phyloP scores from a whole-genome alignment of 92 coral and sea anemone species.

The Phenganax subtilis region DNA sequence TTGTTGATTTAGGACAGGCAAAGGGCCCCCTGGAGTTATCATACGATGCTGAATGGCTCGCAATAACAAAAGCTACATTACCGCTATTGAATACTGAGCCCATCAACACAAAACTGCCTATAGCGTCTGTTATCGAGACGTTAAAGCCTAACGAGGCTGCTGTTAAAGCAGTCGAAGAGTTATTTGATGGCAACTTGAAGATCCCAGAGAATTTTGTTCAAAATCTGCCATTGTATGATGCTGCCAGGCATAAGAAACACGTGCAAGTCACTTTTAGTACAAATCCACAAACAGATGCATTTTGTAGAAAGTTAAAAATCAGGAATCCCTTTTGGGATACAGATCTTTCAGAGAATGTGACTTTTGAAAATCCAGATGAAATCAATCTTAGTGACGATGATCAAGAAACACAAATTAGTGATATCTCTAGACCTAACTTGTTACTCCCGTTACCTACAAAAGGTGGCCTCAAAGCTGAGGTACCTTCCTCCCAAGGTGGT shows the following conservation, averaged over 20 bases:
- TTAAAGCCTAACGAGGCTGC: slow-evolving; percentile 61
- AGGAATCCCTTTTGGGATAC: slow-evolving; percentile 56
- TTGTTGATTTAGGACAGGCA: slow-evolving; percentile 70
- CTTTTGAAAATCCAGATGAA: slow-evolving; percentile 76
- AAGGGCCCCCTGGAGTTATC: slow-evolving; percentile 66
- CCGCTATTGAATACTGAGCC: slow-evolving; percentile 56
- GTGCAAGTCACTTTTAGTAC: slow-evolving; percentile 30
- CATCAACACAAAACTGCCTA: slow-evolving; percentile 57
- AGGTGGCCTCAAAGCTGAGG: background rate
- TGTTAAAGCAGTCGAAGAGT: slow-evolving; percentile 48
- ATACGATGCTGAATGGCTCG: slow-evolving; percentile 92
- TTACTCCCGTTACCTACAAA: background rate
- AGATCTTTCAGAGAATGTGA: slow-evolving; percentile 24
- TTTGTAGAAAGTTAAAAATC: slow-evolving; percentile 71
- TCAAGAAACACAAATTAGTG: slow-evolving; percentile 41
- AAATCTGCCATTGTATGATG: slow-evolving; percentile 63
- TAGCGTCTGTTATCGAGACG: slow-evolving; percentile 47
- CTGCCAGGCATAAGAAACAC: slow-evolving; percentile 52
- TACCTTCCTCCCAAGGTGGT: background rate
- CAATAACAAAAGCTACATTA: slow-evolving; percentile 67
- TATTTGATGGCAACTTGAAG: slow-evolving; percentile 51
- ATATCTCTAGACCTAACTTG: background rate
- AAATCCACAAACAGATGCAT: slow-evolving; percentile 77
- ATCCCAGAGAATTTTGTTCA: slow-evolving; percentile 71
- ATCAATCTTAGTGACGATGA: slow-evolving; percentile 68